Percentiles rank a stretch among this genome's conserved stretches.
phyloP scores from a whole-genome alignment of 1,140 invertebrate species.

The Psilanteris sp. region DNA sequence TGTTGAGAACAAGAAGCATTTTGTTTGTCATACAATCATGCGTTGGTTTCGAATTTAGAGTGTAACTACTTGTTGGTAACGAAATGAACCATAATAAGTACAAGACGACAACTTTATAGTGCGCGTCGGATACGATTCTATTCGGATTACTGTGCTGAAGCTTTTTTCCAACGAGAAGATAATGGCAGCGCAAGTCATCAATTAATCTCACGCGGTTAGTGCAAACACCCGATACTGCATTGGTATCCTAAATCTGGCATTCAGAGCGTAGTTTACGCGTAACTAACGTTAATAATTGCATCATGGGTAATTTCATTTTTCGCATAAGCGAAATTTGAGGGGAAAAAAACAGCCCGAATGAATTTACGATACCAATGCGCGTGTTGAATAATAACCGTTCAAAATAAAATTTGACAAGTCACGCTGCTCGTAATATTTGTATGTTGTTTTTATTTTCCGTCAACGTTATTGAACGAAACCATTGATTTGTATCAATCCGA shows the following conservation, averaged over 20 bases:
- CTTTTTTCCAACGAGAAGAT: conserved; percentile 25
- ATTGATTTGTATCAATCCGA: conserved; percentile 13
- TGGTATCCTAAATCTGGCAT: neutral
- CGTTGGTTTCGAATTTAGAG: conserved; percentile 78
- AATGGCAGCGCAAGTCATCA: conserved; percentile 9
- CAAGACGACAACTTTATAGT: conserved; percentile 13
- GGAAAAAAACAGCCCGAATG: no score
- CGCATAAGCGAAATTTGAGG: no score
- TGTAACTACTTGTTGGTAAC: conserved; percentile 73
- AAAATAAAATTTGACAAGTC: no score
- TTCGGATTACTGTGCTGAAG: conserved; percentile 32
- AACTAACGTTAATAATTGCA: no score
- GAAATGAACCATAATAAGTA: conserved; percentile 65
- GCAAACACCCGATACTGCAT: no score
- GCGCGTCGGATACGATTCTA: conserved; percentile 20
- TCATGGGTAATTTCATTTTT: no score
- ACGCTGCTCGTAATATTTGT: no score
- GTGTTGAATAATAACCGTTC: neutral
- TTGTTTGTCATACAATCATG: conserved; percentile 7
- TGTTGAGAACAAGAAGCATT: conserved; percentile 10
- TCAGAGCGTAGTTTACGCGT: no score
- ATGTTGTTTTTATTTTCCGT: no score
- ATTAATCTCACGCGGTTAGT: no score
- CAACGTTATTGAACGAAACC: no score
- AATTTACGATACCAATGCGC: neutral